Base-by-base conservation (phyloP, 2,113 vertebrate genomes). In the Pseudolaguvia tuberculata region DNA sequence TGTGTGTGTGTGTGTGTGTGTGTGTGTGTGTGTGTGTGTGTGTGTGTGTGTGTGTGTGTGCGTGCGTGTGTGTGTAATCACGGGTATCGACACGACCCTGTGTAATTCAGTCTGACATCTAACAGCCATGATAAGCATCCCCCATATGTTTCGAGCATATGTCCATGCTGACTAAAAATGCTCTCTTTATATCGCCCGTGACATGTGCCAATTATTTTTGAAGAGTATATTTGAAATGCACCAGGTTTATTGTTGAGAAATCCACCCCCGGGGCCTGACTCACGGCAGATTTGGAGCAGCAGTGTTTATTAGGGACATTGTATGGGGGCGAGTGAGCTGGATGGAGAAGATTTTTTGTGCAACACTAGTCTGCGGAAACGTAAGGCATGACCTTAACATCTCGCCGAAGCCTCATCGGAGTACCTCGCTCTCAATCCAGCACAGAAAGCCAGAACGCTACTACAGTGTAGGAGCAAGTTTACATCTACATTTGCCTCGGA, bases 171-270 rank as follows among this genome's bases (percentile, higher is more conserved):
- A 35, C 69, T 27, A 35, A 48, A 76, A 59, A 48, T 52, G 21
- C 25, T 70, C 25, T 52, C 17, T 68, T 42, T 9, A 63, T 27
- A 78, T 74, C 48, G 17, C 20, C 27, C 52, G 73, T 42, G 78
- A 82, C 82, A 79, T 59, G 72, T 66, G 72, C 65, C 85, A 85
- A 87, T 89, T 87, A 82, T 88, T 90, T 80, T 84, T 83, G 59
- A 62, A 83, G 84, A 87, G 82, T 85, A 85, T 87, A 76, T 89
- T 89, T 86, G 76, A 85, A 87, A 89, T 87, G 84, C 86, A 86
- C 86, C 81, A 88, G 82, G 83, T 83, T 81, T 84, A 80, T 83
- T 69, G 78, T 83, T 84, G 81, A 14, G 84, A 81, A 81, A 85
- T 67, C 81, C 81, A 67, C 85, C 86, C 87, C 85, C 82, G 35